These are phyloP conservation scores for Apteryx owenii DNA, from an alignment of 2,113 vertebrate genomes.

Conservation along the genomic window DNA sequence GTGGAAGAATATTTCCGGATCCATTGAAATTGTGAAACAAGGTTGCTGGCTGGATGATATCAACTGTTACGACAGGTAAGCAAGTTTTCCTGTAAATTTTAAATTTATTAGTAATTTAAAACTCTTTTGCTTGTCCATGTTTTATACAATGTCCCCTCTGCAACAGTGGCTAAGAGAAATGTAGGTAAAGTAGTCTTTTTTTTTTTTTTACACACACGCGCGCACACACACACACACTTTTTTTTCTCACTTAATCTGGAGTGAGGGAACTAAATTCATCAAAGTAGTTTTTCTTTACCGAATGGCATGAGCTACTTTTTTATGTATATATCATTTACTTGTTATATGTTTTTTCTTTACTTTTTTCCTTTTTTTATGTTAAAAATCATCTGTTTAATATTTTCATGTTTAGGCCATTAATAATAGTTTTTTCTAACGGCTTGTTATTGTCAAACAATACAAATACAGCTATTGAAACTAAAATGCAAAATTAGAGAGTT, in stretches of 20 bases:
- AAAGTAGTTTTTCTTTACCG: neutral
- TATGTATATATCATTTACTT: too few species aligned
- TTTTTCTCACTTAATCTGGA: accelerated
- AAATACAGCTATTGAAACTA: neutral
- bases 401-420: neutral
- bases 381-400: neutral
- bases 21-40: slow-evolving; percentile 93
- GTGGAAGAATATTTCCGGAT: slow-evolving; percentile 95
- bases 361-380: neutral
- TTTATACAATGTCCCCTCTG: neutral
- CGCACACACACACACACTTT: accelerated
- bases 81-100: neutral
- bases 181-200: neutral
- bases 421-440: neutral
- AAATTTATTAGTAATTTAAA: neutral
- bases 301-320: neutral
- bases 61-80: slow-evolving; percentile 98
- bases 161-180: neutral
- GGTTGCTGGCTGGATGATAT: slow-evolving; percentile 99
- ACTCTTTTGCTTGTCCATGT: accelerated
- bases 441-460: neutral
- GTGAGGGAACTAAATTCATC: neutral
- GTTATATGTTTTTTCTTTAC: neutral
- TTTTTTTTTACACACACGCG: neutral
- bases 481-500: neutral